phyloP scores from a whole-genome alignment of 2,797 vertebrate genomes.

The Sternotherus odoratus region DNA sequence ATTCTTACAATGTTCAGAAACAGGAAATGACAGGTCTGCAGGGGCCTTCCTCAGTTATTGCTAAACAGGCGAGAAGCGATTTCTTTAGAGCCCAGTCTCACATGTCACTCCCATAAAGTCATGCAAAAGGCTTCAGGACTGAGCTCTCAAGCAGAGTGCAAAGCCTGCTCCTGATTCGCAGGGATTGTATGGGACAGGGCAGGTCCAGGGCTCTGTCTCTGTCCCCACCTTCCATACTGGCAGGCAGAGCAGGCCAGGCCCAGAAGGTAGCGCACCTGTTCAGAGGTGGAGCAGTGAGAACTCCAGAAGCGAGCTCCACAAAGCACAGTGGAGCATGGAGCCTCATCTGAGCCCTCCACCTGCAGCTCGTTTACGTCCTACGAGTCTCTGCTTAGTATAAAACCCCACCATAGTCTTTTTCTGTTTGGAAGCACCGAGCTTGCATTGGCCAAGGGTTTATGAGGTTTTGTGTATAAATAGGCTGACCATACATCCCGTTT shows the following conservation, averaged over 20 bases:
- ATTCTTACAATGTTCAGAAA: not conserved
- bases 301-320: not conserved
- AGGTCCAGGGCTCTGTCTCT: not conserved
- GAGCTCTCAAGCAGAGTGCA: not conserved
- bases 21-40: not conserved
- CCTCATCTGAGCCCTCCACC: not conserved
- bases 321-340: not conserved
- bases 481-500: too few relatives aligned
- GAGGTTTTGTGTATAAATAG: not conserved
- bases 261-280: not conserved
- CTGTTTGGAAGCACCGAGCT: not conserved
- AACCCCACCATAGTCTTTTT: not conserved
- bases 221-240: not conserved
- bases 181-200: too few relatives aligned
- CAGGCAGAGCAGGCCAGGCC: not conserved
- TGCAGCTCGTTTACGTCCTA: not conserved
- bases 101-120: not conserved
- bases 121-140: not conserved
- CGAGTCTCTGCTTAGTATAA: not conserved
- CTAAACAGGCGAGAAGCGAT: not conserved
- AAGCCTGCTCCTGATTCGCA: not conserved
- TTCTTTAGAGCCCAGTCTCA: not conserved
- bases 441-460: not conserved
- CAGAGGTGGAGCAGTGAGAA: not conserved
- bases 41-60: not conserved